Percentiles rank a stretch among this genome's conserved stretches.
These are phyloP conservation scores for Drosophila prolongata DNA, from an alignment of 2,888 invertebrate species.

Conservation along the genomic window DNA sequence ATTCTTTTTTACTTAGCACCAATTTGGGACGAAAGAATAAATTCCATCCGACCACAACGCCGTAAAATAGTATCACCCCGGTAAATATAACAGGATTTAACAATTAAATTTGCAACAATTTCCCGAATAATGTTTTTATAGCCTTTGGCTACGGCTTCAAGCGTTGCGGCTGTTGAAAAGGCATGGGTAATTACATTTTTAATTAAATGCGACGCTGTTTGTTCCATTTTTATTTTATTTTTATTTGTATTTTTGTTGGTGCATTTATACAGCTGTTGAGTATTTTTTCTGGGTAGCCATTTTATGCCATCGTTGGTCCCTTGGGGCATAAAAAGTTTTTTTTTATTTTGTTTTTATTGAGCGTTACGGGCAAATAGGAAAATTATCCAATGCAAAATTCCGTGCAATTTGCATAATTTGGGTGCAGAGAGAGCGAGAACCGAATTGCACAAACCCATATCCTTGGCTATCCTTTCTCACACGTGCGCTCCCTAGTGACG, in stretches of 20 bases:
- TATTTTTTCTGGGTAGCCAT: constrained; percentile 24
- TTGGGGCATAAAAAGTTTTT: constrained; percentile 26
- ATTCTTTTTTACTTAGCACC: background rate
- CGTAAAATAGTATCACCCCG: background rate
- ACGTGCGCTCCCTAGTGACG: constrained; percentile 23
- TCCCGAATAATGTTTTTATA: constrained; percentile 11
- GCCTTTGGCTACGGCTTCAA: constrained; percentile 19
- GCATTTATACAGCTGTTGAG: constrained; percentile 28
- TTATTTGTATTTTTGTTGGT: constrained; percentile 26
- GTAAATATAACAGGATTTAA: constrained; percentile 8
- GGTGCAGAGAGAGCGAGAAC: background rate
- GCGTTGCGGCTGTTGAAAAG: constrained; percentile 12
- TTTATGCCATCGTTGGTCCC: constrained; percentile 20
- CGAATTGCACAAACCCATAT: constrained; percentile 16
- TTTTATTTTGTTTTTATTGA: constrained; percentile 18
- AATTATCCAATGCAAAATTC: constrained; percentile 48
- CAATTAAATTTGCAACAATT: constrained; percentile 26
- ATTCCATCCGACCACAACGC: background rate
- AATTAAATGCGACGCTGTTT: constrained; percentile 57
- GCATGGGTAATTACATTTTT: constrained; percentile 51
- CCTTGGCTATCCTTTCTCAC: constrained; percentile 40
- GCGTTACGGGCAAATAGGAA: constrained; percentile 37
- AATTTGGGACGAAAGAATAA: background rate
- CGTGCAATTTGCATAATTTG: constrained; percentile 44
- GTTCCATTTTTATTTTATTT: constrained; percentile 31